phyloP scores from a whole-genome alignment of 2,797 vertebrate genomes.

The Corythornis leucogaster region DNA sequence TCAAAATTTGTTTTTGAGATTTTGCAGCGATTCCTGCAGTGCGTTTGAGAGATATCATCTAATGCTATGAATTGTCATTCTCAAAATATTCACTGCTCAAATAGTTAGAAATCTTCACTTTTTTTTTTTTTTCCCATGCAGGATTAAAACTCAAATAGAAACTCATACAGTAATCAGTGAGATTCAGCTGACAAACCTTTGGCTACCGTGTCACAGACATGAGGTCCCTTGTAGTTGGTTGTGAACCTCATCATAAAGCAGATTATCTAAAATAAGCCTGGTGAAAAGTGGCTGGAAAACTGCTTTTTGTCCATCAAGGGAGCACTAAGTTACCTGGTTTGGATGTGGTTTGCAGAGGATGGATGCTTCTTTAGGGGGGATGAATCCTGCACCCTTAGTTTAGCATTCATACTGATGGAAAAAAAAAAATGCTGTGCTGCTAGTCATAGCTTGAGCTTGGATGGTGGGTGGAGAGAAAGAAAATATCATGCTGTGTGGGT shows the following conservation, averaged over 20 bases:
- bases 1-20: slow-evolving; percentile 9
- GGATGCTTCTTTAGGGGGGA: not conserved
- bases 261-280: not conserved
- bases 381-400: not conserved
- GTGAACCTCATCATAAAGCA: not conserved
- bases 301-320: not conserved
- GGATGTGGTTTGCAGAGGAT: not conserved
- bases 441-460: not conserved
- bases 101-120: not conserved
- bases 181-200: not conserved
- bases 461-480: not conserved
- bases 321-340: not conserved
- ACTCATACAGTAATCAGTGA: not conserved
- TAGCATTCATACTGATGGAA: not conserved
- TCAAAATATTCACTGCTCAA: not conserved
- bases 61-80: slow-evolving; percentile 22
- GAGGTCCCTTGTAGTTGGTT: not conserved
- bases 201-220: not conserved
- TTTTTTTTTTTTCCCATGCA: not conserved
- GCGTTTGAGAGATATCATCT: slow-evolving; percentile 9
- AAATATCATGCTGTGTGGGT: not conserved
- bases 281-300: not conserved
- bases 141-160: not conserved
- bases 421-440: not conserved
- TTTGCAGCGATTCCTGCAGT: slow-evolving; percentile 20